Evolutionary conservation across 2,888 invertebrate genomes (phyloP).

Genomic region (Temnothorax ravouxi): DNA sequence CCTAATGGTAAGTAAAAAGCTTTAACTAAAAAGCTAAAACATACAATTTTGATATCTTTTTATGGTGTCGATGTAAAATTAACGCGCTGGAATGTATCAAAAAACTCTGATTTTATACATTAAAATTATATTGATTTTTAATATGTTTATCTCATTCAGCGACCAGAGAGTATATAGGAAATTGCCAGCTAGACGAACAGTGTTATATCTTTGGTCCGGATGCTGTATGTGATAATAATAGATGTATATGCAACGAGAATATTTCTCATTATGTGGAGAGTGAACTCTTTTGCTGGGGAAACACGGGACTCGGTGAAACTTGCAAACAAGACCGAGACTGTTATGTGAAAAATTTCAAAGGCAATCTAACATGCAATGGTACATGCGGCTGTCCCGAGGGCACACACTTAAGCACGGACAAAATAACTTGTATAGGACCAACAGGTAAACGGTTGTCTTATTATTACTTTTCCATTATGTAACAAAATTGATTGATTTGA

Average conservation of each 20-base stretch:
- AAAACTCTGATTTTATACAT: neutral
- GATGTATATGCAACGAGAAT: constrained; percentile 77
- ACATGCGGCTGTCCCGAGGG: constrained; percentile 75
- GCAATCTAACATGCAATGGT: constrained; percentile 66
- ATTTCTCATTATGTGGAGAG: constrained; percentile 74
- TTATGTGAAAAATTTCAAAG: constrained; percentile 56
- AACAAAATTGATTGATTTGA: no score
- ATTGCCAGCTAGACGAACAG: constrained; percentile 73
- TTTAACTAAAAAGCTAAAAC: neutral
- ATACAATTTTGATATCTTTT: neutral
- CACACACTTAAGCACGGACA: constrained; percentile 61
- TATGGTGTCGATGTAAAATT: neutral
- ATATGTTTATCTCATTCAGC: constrained; percentile 61
- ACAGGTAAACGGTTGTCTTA: constrained; percentile 48
- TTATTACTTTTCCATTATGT: neutral
- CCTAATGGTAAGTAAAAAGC: constrained; percentile 73
- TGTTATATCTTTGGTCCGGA: constrained; percentile 81
- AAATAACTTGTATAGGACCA: constrained; percentile 66
- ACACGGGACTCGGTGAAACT: constrained; percentile 71
- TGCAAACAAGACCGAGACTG: constrained; percentile 79
- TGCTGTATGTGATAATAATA: constrained; percentile 66
- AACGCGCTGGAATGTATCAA: neutral
- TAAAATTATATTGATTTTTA: neutral
- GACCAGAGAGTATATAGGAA: constrained; percentile 62
- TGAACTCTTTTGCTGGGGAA: constrained; percentile 81